Conservation (phyloP, 2,113 vertebrate genomes). For the Lucifuga dentata region DNA sequence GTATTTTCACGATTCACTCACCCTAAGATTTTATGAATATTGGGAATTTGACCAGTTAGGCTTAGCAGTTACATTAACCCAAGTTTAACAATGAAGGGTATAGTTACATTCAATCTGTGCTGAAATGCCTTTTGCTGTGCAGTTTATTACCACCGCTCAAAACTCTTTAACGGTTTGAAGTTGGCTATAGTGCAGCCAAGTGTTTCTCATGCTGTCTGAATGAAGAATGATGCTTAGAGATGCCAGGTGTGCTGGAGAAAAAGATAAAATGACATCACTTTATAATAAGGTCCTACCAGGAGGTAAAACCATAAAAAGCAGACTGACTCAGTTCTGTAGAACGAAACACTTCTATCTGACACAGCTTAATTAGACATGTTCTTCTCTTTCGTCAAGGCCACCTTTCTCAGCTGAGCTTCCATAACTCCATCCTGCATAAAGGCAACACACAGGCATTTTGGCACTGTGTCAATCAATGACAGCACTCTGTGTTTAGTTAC, state of each 20-base stretch:
- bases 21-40: too few relatives aligned
- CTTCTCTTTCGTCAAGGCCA: slow-evolving; percentile 65
- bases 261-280: slow-evolving; percentile 64
- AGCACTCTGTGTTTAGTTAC: slow-evolving; percentile 59
- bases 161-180: slow-evolving; percentile 37
- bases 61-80: too few relatives aligned
- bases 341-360: slow-evolving; percentile 74
- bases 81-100: slow-evolving; percentile 45
- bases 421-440: slow-evolving; percentile 68
- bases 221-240: slow-evolving; percentile 65
- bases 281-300: slow-evolving; percentile 60
- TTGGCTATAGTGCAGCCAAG: slow-evolving; percentile 27
- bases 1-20: too few relatives aligned
- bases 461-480: slow-evolving; percentile 76
- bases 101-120: slow-evolving; percentile 39
- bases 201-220: slow-evolving; percentile 18
- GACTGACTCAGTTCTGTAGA: too few relatives aligned
- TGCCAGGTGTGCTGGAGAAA: slow-evolving; percentile 69
- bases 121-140: slow-evolving; percentile 42
- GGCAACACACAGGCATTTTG: slow-evolving; percentile 64
- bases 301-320: slow-evolving; percentile 58
- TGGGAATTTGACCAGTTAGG: too few relatives aligned
- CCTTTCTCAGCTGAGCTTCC: slow-evolving; percentile 52
- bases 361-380: slow-evolving; percentile 77
- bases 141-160: too few relatives aligned